Evolutionary conservation across 2,888 invertebrate species (phyloP).

Genomic region (Limnephilus rhombicus): DNA sequence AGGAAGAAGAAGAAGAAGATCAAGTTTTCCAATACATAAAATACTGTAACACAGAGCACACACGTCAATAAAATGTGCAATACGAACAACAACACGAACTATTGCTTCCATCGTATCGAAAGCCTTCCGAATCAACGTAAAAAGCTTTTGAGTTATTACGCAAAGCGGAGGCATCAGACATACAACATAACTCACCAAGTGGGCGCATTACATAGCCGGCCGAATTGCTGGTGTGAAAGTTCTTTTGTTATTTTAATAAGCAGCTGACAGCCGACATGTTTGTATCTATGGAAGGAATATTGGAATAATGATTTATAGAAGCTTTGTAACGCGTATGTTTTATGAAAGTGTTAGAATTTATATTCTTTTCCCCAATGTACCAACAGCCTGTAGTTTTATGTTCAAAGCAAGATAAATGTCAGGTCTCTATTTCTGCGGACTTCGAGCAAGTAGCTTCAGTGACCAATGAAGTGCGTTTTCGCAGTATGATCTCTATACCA

Average conservation of each 20-base stretch:
- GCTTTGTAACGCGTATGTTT: neutral
- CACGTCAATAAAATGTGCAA: neutral
- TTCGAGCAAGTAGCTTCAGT: no score
- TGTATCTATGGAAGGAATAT: neutral
- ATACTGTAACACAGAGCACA: neutral
- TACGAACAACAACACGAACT: neutral
- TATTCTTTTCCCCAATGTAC: neutral
- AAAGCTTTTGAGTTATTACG: neutral
- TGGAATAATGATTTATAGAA: neutral
- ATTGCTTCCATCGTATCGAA: neutral
- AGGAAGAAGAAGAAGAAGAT: no score
- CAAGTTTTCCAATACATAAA: neutral
- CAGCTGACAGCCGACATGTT: slow-evolving; percentile 21
- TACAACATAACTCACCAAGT: neutral
- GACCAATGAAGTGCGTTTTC: no score
- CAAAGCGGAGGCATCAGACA: slow-evolving; percentile 5
- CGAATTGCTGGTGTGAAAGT: slow-evolving; percentile 27
- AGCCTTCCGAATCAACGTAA: neutral
- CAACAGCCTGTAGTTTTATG: neutral
- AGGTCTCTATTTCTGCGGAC: no score
- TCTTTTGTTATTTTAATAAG: slow-evolving; percentile 37
- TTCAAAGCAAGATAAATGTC: neutral
- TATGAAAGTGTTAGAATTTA: neutral
- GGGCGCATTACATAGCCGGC: neutral
- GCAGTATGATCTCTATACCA: neutral